Percentiles rank a stretch among this genome's conserved stretches.
phyloP scores from a whole-genome alignment of 2,797 vertebrate species.

The Malurus leucopterus region DNA sequence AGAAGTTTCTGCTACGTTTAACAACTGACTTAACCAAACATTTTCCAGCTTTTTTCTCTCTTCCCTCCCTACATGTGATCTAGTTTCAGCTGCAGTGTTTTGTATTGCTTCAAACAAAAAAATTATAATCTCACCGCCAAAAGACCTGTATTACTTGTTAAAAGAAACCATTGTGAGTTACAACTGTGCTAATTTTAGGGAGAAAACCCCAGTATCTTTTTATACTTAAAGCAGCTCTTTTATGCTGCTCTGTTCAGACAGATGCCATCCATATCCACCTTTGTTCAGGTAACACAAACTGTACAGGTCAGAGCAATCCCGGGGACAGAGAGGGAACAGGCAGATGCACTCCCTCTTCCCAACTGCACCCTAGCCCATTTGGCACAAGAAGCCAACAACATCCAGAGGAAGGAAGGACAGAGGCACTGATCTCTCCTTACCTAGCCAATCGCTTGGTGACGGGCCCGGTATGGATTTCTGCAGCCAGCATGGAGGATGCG shows the following conservation, averaged over 20 bases:
- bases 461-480: not conserved
- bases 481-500: not conserved
- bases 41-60: not conserved
- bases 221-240: not conserved
- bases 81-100: not conserved
- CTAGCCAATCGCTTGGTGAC: not conserved
- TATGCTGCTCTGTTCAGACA: not conserved
- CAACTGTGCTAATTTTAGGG: fast-evolving
- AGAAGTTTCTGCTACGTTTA: not conserved
- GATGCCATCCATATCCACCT: not conserved
- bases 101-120: not conserved
- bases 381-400: not conserved
- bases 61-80: not conserved
- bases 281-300: not conserved
- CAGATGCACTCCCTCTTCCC: not conserved
- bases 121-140: not conserved
- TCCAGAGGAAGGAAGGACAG: not conserved
- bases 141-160: not conserved
- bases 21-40: not conserved
- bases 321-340: not conserved
- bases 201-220: fast-evolving
- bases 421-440: not conserved
- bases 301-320: not conserved
- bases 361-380: not conserved
- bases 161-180: not conserved